Conservation (phyloP, 1,140 invertebrate genomes). For the Hesperophylax magnus region DNA sequence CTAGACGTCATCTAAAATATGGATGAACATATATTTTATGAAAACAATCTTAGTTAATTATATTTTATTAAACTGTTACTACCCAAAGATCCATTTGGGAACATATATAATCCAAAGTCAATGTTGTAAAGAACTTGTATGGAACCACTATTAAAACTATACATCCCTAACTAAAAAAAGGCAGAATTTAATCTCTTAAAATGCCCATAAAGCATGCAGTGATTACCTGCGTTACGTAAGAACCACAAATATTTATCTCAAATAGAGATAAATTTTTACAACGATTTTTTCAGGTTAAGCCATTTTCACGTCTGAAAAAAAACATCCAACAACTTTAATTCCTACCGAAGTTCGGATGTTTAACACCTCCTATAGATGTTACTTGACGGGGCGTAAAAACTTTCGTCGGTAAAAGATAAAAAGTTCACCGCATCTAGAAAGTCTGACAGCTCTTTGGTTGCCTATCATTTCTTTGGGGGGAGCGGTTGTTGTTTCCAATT, state of each 20-base stretch:
- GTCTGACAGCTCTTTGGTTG: slow-evolving; percentile 34
- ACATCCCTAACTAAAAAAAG: too few relatives aligned
- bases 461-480: slow-evolving; percentile 35
- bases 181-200: too few relatives aligned
- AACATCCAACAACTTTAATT: slow-evolving; percentile 34
- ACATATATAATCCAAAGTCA: too few relatives aligned
- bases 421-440: not conserved
- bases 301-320: slow-evolving; percentile 29
- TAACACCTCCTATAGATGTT: slow-evolving; percentile 34
- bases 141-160: too few relatives aligned
- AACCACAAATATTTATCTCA: not conserved
- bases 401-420: slow-evolving; percentile 5
- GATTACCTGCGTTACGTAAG: too few relatives aligned
- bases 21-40: too few relatives aligned
- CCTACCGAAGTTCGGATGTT: slow-evolving; percentile 29
- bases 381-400: slow-evolving; percentile 23
- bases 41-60: too few relatives aligned
- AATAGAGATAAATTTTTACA: slow-evolving; percentile 16
- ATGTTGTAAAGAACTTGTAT: too few relatives aligned
- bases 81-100: too few relatives aligned
- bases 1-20: too few relatives aligned
- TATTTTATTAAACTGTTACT: too few relatives aligned
- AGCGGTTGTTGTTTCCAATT: slow-evolving; percentile 7
- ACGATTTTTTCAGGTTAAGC: slow-evolving; percentile 21
- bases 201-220: too few relatives aligned